Conservation (phyloP, 2,888 invertebrate genomes). For the Nomada fabriciana region DNA sequence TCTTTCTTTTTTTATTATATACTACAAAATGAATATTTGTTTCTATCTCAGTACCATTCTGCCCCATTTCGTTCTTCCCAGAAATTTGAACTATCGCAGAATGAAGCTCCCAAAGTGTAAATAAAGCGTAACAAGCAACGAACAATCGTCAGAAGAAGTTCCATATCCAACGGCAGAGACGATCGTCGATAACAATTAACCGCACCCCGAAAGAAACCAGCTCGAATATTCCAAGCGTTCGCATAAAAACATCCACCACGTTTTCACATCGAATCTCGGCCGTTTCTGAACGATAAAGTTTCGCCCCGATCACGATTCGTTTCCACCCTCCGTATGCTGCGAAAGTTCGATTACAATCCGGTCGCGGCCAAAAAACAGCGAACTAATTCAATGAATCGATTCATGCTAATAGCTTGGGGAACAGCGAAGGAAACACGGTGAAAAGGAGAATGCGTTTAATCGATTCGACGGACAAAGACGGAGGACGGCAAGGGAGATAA, state of each 20-base stretch:
- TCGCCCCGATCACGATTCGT: not conserved
- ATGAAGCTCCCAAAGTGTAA: no score
- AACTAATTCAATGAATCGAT: conserved; percentile 52
- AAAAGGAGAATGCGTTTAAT: conserved; percentile 49
- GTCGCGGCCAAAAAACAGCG: conserved; percentile 17
- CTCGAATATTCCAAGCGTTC: no score
- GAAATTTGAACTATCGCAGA: no score
- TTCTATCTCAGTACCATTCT: no score
- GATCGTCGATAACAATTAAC: not conserved
- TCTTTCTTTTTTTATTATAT: no score
- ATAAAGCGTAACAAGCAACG: no score
- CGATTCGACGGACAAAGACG: conserved; percentile 33
- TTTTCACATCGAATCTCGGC: not conserved
- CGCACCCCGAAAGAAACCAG: not conserved
- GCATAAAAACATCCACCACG: no score
- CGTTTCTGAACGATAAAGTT: conserved; percentile 23
- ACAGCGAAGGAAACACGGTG: conserved; percentile 25
- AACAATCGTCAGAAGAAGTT: no score
- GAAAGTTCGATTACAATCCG: conserved; percentile 41
- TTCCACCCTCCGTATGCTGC: conserved; percentile 4
- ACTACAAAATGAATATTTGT: no score
- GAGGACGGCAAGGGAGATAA: not conserved
- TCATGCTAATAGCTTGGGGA: conserved; percentile 39
- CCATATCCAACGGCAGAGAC: no score
- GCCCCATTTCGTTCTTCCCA: no score